Evolutionary conservation across 1,140 invertebrate species (phyloP).

Genomic region (Penaeus vannamei): DNA sequence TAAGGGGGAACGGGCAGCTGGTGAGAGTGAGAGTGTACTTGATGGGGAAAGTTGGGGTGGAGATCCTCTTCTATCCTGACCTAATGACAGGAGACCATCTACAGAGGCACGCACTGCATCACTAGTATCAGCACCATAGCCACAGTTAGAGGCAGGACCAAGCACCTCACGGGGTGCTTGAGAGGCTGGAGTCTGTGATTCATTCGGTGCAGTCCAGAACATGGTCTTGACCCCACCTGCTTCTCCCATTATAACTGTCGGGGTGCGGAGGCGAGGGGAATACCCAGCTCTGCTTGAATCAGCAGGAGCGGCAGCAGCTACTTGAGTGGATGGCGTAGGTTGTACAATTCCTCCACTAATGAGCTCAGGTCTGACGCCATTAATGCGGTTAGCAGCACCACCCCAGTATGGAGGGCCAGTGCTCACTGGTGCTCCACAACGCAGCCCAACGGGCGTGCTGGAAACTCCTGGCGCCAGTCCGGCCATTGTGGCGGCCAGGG

Average conservation of each 20-base stretch:
- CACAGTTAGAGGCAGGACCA: conserved; percentile 64
- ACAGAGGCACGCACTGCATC: conserved; percentile 82
- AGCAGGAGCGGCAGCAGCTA: conserved; percentile 46
- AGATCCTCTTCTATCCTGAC: conserved; percentile 74
- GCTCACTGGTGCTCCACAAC: conserved; percentile 37
- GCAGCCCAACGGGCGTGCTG: conserved; percentile 43
- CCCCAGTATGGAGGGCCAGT: conserved; percentile 44
- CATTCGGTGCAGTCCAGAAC: conserved; percentile 81
- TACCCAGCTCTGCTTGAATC: conserved; percentile 56
- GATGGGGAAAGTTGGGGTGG: conserved; percentile 66
- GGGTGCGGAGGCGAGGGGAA: conserved; percentile 66
- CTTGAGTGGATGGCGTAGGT: conserved; percentile 38
- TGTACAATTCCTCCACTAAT: conserved; percentile 60
- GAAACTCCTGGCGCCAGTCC: conserved; percentile 46
- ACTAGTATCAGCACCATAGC: conserved; percentile 58
- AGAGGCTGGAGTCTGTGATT: conserved; percentile 58
- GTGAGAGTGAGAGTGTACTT: conserved; percentile 59
- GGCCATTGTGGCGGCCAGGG: conserved; percentile 49
- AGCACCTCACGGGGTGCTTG: conserved; percentile 54
- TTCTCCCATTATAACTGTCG: conserved; percentile 79
- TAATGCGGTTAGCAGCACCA: conserved; percentile 51
- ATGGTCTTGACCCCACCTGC: conserved; percentile 91
- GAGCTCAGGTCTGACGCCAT: conserved; percentile 60
- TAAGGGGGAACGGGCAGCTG: conserved; percentile 58
- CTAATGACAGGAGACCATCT: conserved; percentile 85